These are phyloP conservation scores for Cremastinae sp. DNA, from an alignment of 2,888 invertebrate species.

Conservation along the genomic window DNA sequence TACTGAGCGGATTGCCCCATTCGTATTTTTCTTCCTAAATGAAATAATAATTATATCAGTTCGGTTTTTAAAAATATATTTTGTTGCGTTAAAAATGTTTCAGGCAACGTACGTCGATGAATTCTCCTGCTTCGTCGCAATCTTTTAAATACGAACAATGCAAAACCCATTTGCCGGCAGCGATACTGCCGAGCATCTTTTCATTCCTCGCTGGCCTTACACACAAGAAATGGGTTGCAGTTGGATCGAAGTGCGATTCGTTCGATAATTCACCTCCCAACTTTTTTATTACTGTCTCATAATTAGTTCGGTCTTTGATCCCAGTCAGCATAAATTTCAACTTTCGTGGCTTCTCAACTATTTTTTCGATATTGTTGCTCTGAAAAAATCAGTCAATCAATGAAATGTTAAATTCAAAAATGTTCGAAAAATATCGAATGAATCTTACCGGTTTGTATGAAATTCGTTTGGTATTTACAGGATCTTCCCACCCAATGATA, in stretches of 20 bases:
- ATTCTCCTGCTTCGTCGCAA: conserved; percentile 83
- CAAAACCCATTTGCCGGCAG: conserved; percentile 95
- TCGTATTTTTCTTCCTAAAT: conserved; percentile 90
- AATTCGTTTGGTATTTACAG: conserved; percentile 69
- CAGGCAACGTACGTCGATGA: conserved; percentile 83
- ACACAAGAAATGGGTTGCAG: conserved; percentile 89
- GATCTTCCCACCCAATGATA: conserved; percentile 88
- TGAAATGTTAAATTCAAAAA: neutral
- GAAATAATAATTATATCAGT: conserved; percentile 9
- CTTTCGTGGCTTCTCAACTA: conserved; percentile 48
- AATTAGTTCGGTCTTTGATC: conserved; percentile 82
- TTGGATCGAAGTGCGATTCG: conserved; percentile 83
- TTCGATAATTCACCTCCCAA: conserved; percentile 86
- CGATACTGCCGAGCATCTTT: conserved; percentile 92
- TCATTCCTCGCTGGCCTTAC: conserved; percentile 90
- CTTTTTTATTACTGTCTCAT: conserved; percentile 82
- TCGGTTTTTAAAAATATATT: neutral
- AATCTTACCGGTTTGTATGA: conserved; percentile 46
- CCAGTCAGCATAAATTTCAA: conserved; percentile 77
- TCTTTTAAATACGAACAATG: conserved; percentile 89
- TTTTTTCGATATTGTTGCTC: conserved; percentile 46
- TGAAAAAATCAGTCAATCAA: conserved; percentile 28
- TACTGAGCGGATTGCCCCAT: conserved; percentile 89
- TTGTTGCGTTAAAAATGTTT: neutral
- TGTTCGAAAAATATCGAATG: neutral